Base-by-base conservation (phyloP, 2,797 vertebrate genomes). In the Alfaro cultratus region DNA sequence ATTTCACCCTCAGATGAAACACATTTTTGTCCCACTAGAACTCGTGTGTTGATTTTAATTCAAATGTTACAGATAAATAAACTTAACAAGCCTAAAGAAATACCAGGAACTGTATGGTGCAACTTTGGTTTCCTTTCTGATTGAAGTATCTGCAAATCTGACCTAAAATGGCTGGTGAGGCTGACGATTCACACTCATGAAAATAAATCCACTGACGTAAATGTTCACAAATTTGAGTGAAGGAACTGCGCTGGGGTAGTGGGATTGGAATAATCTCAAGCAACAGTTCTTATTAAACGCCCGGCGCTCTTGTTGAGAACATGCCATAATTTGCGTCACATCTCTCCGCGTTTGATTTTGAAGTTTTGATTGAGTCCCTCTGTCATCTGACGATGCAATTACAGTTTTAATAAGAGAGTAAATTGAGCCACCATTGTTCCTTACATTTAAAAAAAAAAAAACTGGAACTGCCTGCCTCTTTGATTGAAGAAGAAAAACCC, bases 331-430 rank as follows among this genome's bases (percentile, higher is more conserved):
- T 85, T 89, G 26, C 70, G 75, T 83, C 73, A 75, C 74, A 79
- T 89, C 46, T 76, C 86, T 89, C 85, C 57, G 78, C 49, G 85
- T 90, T 89, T 86, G 86, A 90, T 88, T 89, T 87, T 78, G 49
- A 81, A 88, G 84, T 86, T 90, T 85, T 91, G 90, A 94, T 92
- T 90, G 86, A 92, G 88, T 91, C 78, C 67, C 51, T 85, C 82
- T 90, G 83, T 89, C 91, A 83, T 91, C 87, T 78, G 72, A 57
- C 79, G 71, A 53, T 13, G 72, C 86, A 90, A 94, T 95, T 92
- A 90, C 74, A 81, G 81, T 93, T 93, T 94, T 93, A 93, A 93
- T 92, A 88, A 84, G 80, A 88, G 89, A 86, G 80, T 83, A 93
- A 93, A 94, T 84, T 81, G 89, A 92, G 88, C 85, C 78, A 85